Conservation (phyloP, 2,797 vertebrate species). For the Mionectes olivaceus region DNA sequence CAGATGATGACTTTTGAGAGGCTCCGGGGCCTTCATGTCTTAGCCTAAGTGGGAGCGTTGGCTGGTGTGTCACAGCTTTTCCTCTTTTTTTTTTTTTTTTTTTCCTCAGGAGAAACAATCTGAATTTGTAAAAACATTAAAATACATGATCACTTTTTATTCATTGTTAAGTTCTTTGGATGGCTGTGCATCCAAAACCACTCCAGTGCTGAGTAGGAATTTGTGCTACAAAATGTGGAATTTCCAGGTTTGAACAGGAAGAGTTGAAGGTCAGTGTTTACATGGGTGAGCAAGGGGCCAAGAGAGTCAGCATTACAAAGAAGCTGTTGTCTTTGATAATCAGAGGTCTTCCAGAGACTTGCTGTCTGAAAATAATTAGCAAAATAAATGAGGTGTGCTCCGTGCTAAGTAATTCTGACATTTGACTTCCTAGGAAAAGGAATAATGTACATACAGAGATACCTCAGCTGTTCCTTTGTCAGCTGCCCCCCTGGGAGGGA, state of each 20-base stretch:
- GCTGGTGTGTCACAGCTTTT: not conserved
- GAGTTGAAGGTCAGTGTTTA: not conserved
- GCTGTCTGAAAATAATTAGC: constrained; percentile 10
- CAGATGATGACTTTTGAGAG: not conserved
- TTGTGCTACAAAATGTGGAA: not conserved
- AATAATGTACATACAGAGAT: not conserved
- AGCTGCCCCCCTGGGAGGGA: not conserved
- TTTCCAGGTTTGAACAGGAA: not conserved
- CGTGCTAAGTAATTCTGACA: not conserved
- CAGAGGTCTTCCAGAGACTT: not conserved
- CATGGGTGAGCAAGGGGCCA: not conserved
- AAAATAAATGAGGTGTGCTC: not conserved
- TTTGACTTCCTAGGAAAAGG: not conserved
- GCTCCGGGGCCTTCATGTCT: not conserved
- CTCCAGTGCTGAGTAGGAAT: not conserved
- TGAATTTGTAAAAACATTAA: not conserved
- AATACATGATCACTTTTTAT: not conserved
- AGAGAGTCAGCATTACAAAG: not conserved
- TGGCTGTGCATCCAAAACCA: not conserved
- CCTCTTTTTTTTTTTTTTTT: not conserved
- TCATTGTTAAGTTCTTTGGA: not conserved
- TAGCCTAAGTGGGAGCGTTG: not conserved
- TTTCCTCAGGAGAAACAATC: not conserved
- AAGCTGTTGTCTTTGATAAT: not conserved
- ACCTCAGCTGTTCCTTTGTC: not conserved